phyloP scores from a whole-genome alignment of 2,797 vertebrate species.

The Micropoecilia bifurca region DNA sequence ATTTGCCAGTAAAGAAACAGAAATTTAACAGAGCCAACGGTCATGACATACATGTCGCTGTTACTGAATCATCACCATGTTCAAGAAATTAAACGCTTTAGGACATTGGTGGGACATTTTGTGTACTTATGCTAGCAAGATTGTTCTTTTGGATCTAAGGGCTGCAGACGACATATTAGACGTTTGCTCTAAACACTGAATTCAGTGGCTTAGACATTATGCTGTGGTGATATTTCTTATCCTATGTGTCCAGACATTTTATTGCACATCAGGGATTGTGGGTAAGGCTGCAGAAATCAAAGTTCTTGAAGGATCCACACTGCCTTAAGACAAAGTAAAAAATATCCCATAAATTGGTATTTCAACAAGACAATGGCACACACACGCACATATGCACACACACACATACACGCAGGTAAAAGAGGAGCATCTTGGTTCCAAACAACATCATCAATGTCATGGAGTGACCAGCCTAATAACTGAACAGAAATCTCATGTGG shows the following conservation, averaged over 20 bases:
- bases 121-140: not conserved
- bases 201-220: not conserved
- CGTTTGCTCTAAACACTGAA: not conserved
- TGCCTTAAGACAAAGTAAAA: not conserved
- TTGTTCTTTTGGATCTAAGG: not conserved
- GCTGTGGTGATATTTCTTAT: not conserved
- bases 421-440: not conserved
- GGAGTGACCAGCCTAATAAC: not conserved
- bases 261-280: not conserved
- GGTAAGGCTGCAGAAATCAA: not conserved
- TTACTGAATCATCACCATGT: not conserved
- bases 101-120: not conserved
- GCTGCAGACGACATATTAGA: not conserved
- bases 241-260: not conserved
- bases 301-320: not conserved
- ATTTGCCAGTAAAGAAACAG: not conserved
- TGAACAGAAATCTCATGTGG: not conserved
- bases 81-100: not conserved
- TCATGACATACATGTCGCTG: not conserved
- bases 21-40: not conserved
- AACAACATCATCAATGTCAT: not conserved
- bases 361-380: not conserved
- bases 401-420: not conserved
- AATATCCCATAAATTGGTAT: not conserved
- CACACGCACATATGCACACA: too few relatives aligned